Base-by-base conservation (phyloP, 64 coral and sea anemone species). In the Pocillopora verrucosa region DNA sequence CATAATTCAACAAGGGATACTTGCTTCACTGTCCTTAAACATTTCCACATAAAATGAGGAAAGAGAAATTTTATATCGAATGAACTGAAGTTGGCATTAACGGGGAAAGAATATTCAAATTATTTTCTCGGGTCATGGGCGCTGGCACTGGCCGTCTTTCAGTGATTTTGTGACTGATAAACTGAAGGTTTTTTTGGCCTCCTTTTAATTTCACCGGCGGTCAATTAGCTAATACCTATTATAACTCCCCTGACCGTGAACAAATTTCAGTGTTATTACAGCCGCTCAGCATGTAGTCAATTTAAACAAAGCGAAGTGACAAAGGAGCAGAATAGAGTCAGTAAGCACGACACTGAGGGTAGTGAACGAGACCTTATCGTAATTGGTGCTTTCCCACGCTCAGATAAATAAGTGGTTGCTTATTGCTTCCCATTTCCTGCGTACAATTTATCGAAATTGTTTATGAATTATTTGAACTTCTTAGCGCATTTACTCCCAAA, bases 201-300 rank as follows among this genome's bases (percentile, higher is more conserved):
- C 41, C 41, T 51, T 51, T 51, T 51, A 51, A 51, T 51, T 51
- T 51, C 7, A 51, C 41, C 41, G 41, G 41, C 41, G 41, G 41
- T 51, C 7, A 51, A 51, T 51, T 51, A 51, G 41, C n/a, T 11
- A 70, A 70, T 70, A 4, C 22, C 67, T 25, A 51, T 70, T n/a
- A 70, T 24, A 25, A 25, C 67, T 38, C 0, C n/a, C 63, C 24
- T 38, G 57, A 45, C 37, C 22, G 82, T 45, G 20, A 22, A 51
- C 80, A 83, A 62, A 85, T 37, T 67, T 84, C 61, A 84, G 68
- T 85, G 10, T 41, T 22, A 58, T 72, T 85, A 72, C 80, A 20
- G 14, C 16, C 20, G 64, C 82, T 26, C 65, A 72, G 65, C 41
- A 12, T 58, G 64, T 56, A 72, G 65, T 38, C 13, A n/a, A 25